These are phyloP conservation scores for Carettochelys insculpta DNA, from an alignment of 2,113 vertebrate genomes.

Conservation along the genomic window DNA sequence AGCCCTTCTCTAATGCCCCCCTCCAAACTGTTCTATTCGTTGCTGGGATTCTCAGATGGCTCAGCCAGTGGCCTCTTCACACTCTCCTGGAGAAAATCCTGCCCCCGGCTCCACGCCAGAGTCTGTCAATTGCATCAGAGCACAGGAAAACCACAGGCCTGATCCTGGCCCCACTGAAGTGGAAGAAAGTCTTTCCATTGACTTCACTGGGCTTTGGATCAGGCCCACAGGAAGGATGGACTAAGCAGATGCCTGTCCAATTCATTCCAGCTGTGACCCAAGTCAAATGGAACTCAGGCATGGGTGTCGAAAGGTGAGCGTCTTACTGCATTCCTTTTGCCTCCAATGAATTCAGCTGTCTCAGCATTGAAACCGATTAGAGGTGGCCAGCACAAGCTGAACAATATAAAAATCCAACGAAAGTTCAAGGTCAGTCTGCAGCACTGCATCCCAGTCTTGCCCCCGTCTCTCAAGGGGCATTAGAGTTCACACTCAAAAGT, in stretches of 20 bases:
- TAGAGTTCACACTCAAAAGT: not conserved
- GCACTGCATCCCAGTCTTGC: rapidly evolving
- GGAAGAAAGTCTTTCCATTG: not conserved
- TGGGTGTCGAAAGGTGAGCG: rapidly evolving
- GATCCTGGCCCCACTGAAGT: not conserved
- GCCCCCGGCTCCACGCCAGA: too few relatives aligned
- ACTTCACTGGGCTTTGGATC: not conserved
- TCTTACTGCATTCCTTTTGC: not conserved
- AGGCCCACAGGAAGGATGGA: rapidly evolving
- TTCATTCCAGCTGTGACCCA: not conserved
- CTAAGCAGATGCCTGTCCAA: not conserved
- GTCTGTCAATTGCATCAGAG: not conserved
- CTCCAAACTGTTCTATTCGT: too few relatives aligned
- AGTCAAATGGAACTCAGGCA: not conserved
- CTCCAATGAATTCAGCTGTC: not conserved
- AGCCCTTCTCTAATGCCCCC: too few relatives aligned
- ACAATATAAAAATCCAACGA: not conserved
- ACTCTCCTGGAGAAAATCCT: too few relatives aligned
- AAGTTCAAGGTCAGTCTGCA: not conserved
- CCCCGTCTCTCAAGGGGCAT: not conserved
- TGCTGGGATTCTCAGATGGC: too few relatives aligned
- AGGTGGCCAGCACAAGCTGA: too few relatives aligned
- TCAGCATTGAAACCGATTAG: rapidly evolving
- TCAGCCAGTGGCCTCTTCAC: too few relatives aligned
- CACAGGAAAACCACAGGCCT: rapidly evolving